phyloP scores from a whole-genome alignment of 2,888 invertebrate genomes.

The Harmothoe impar region DNA sequence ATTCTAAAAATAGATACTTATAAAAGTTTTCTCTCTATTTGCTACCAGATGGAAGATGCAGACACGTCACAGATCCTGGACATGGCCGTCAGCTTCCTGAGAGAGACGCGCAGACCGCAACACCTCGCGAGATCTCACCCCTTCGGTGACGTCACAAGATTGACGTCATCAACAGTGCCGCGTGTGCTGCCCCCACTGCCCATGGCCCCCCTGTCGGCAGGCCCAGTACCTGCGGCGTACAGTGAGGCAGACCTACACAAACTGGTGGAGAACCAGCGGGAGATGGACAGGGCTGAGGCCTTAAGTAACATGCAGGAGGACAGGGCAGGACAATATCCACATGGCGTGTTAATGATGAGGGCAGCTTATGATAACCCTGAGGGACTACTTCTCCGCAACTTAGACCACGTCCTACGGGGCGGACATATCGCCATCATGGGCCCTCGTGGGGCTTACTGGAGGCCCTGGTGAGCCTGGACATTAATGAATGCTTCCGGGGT shows the following conservation, averaged over 20 bases:
- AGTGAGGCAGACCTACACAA: not conserved
- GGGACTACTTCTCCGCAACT: constrained; percentile 1
- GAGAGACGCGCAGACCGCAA: not conserved
- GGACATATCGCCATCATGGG: not conserved
- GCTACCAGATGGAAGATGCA: not conserved
- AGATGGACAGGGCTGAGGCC: not conserved
- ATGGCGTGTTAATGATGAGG: not conserved
- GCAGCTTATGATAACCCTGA: not conserved
- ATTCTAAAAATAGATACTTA: too few species aligned
- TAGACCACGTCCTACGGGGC: not conserved
- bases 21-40: not conserved
- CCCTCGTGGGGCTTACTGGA: not conserved
- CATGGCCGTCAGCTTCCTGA: constrained; percentile 5
- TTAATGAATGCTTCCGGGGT: too few species aligned
- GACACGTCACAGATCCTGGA: constrained; percentile 44
- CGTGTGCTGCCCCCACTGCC: not conserved
- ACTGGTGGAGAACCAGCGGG: constrained; percentile 9
- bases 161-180: not conserved
- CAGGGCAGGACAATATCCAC: not conserved
- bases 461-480: constrained; percentile 2
- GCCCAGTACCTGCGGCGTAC: not conserved
- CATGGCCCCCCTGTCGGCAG: not conserved
- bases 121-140: not conserved
- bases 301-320: not conserved
- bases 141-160: not conserved